These are phyloP conservation scores for Blastomussa wellsi DNA, from an alignment of 92 coral and sea anemone genomes.

Conservation along the genomic window DNA sequence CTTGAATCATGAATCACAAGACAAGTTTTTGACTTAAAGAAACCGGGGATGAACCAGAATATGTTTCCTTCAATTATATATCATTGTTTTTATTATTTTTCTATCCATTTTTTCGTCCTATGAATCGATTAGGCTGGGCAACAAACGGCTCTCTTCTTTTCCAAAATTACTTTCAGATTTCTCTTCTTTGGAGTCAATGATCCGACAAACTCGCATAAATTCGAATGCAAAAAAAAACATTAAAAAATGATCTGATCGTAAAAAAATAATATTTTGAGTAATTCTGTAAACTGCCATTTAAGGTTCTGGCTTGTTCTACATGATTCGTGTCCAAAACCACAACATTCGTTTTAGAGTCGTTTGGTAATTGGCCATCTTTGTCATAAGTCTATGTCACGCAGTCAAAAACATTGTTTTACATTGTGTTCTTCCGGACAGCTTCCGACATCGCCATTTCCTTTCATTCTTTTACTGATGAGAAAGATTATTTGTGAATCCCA, in stretches of 20 bases:
- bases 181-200: background rate
- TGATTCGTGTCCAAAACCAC: conserved; percentile 42
- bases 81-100: too few relatives aligned
- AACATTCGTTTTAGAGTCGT: conserved; percentile 11
- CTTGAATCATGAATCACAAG: background rate
- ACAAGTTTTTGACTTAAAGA: background rate
- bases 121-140: background rate
- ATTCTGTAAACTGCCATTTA: background rate
- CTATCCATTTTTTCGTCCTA: background rate
- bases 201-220: background rate
- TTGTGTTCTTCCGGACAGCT: conserved; percentile 32
- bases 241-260: background rate
- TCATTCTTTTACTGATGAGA: conserved; percentile 35
- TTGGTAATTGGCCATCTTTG: conserved; percentile 45
- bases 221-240: too few relatives aligned
- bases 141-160: background rate
- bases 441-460: conserved; percentile 45
- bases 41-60: background rate
- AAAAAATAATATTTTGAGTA: background rate
- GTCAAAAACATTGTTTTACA: conserved; percentile 21
- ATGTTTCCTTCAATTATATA: background rate
- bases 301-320: background rate
- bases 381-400: conserved; percentile 10
- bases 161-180: background rate
- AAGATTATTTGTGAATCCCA: conserved; percentile 3